phyloP scores from a whole-genome alignment of 2,797 vertebrate genomes.

The Karalla daura region DNA sequence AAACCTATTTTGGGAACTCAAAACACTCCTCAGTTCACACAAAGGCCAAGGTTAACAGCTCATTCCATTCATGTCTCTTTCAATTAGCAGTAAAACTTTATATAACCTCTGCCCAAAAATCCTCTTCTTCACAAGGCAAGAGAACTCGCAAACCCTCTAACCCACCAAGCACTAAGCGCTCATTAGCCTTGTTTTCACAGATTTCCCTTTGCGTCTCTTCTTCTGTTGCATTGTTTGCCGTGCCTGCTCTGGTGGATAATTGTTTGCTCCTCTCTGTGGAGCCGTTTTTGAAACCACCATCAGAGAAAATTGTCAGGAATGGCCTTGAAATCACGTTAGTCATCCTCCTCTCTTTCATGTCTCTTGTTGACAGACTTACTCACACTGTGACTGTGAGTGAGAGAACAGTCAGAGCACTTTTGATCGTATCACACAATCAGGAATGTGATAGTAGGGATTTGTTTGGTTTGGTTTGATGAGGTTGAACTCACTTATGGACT shows the following conservation, averaged over 20 bases:
- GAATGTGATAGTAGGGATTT: not conserved
- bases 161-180: not conserved
- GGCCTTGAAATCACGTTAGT: not conserved
- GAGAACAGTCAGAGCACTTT: too few species aligned
- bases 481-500: not conserved
- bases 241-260: not conserved
- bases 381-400: too few species aligned
- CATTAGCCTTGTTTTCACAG: constrained; percentile 14
- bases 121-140: not conserved
- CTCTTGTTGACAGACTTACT: not conserved
- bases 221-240: not conserved
- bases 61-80: constrained; percentile 22
- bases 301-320: not conserved
- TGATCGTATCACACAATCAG: not conserved
- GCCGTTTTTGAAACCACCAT: not conserved
- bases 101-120: not conserved
- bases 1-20: not conserved
- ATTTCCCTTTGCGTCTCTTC: not conserved
- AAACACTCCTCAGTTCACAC: not conserved
- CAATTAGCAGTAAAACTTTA: constrained; percentile 8
- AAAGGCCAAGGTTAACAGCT: constrained; percentile 6
- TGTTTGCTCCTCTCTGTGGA: not conserved
- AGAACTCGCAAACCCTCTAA: constrained; percentile 1
- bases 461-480: not conserved
- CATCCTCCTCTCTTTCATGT: not conserved